Evolutionary conservation across 2,797 vertebrate genomes (phyloP), one percentile per base, ranked within the genome.

Genomic region (Dermochelys coriacea): DNA sequence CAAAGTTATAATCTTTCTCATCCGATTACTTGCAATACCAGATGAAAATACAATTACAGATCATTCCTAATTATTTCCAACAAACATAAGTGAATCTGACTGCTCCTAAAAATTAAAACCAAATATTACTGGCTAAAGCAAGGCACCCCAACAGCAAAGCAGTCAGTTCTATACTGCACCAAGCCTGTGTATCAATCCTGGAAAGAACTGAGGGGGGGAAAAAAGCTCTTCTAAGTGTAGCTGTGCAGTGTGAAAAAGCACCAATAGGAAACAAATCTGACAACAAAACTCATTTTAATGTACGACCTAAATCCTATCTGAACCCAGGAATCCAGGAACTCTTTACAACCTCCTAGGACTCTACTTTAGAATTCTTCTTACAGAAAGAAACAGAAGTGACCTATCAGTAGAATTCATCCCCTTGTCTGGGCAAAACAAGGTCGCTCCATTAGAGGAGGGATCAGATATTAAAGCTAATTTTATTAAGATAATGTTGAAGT

Each of bases 81-180:
- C 57, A 21, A 64, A 74, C 10, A 3, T 41, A 74, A 41, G 37
- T 37, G 68, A 61, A 23, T 71, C 37, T 71, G 9, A 71, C 5
- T 71, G 37, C 68, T 37, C 37, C 71, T 11, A 71, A 71, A 71
- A 71, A 41, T 41, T 41, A 71, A 41, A 41, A 37, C 9, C 45
- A 47, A 41, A 45, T 16, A 45, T 45, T 29, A 45, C 25, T 29
- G 41, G 80, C 45, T 86, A 54, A 57, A 37, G 80, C 86, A 85
- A 90, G 93, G 54, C 84, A 68, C 2, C 3, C 18, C 1, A 3
- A 7, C 14, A 41, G 0, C 0, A 11, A 51, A 54, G 0, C 29
- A 21, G 0, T 0, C 2, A 81, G 82, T 77, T 52, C 74, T 25
- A 0, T 1, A 29, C 12, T 59, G 80, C 16, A 31, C 64, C 64